Percentiles rank a stretch among this genome's conserved stretches.
Conservation (phyloP, 2,113 vertebrate genomes). For the Bothrops jararaca region DNA sequence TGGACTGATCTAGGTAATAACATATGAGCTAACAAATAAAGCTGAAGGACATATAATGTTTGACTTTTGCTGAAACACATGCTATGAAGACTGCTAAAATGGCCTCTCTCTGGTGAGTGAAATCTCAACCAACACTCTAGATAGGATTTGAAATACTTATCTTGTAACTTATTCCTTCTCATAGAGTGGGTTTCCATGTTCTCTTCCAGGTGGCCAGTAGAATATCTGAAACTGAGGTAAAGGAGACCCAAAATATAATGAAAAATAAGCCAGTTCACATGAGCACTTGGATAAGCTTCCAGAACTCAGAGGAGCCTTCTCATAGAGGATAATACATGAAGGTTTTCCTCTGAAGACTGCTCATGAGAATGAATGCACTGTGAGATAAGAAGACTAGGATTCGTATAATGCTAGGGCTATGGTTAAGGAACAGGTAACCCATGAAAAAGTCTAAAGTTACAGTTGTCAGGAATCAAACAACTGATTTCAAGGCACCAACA, state of each 20-base stretch:
- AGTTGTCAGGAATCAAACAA: not conserved
- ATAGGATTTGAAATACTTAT: not conserved
- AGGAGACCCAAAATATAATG: too few species aligned
- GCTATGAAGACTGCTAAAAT: not conserved
- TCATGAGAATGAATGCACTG: not conserved
- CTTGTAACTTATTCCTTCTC: not conserved
- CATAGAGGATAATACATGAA: not conserved
- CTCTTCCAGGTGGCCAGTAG: not conserved
- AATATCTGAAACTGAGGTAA: not conserved
- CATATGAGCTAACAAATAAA: slow-evolving; percentile 59
- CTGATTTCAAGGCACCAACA: not conserved
- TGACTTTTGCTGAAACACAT: not conserved
- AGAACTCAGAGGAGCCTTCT: not conserved
- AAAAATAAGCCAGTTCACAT: not conserved
- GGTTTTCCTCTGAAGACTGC: not conserved
- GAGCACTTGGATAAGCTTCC: not conserved
- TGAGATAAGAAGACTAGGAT: not conserved
- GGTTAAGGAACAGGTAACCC: not conserved
- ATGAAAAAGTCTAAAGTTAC: not conserved
- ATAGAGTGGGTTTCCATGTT: not conserved
- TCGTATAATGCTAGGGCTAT: too few species aligned
- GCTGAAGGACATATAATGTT: slow-evolving; percentile 35
- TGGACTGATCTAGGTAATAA: slow-evolving; percentile 67
- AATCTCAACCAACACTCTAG: not conserved
- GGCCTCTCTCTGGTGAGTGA: not conserved